Evolutionary conservation across 2,888 invertebrate genomes (phyloP).

Genomic region (Napeogenes inachia): DNA sequence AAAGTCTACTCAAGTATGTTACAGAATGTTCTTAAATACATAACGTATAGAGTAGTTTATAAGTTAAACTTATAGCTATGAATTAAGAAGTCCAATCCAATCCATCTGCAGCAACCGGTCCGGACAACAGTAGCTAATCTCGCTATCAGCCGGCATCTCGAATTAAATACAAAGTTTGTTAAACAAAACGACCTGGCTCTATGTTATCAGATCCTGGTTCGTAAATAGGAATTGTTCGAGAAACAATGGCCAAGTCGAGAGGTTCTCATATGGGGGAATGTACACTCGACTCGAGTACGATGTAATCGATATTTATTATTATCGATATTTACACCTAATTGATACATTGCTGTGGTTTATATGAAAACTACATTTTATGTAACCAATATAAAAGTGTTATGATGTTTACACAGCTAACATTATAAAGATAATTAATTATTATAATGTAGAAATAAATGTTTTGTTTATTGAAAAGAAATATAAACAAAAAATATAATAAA

Average conservation of each 20-base stretch:
- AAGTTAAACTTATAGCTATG: no score
- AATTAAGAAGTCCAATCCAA: no score
- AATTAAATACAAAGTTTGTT: conserved; percentile 37
- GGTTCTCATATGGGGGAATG: conserved; percentile 36
- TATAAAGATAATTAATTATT: no score
- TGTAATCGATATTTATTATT: conserved; percentile 64
- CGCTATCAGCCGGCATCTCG: conserved; percentile 29
- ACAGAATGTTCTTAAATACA: no score
- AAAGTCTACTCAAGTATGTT: no score
- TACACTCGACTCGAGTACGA: conserved; percentile 42
- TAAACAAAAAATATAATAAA: no score
- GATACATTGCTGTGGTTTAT: neutral
- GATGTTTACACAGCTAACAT: no score
- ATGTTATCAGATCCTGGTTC: conserved; percentile 32
- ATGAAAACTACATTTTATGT: no score
- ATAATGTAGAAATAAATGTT: no score
- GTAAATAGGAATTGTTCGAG: conserved; percentile 33
- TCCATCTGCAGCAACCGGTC: conserved; percentile 20
- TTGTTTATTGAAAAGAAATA: no score
- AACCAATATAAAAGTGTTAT: no score
- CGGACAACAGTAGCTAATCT: conserved; percentile 27
- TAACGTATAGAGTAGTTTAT: no score
- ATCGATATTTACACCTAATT: conserved; percentile 24
- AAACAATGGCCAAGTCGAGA: conserved; percentile 38
- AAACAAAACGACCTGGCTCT: conserved; percentile 25